Conservation (phyloP, 2,888 invertebrate species). For the Drosophila limbata region DNA sequence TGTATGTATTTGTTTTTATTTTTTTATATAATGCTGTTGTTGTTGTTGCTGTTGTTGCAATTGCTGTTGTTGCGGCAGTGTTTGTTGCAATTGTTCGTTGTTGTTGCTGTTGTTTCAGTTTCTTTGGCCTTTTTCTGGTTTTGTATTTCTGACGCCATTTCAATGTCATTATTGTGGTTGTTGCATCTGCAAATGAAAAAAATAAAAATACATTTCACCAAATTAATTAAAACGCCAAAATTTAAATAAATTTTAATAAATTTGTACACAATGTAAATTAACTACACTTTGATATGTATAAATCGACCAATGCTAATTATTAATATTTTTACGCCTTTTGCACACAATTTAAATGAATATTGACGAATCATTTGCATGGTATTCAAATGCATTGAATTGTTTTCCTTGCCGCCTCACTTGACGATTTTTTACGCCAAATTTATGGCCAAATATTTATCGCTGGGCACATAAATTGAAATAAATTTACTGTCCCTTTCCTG, state of each 20-base stretch:
- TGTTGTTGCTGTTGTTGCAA: conserved; percentile 34
- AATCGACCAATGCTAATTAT: conserved; percentile 9
- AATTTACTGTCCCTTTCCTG: conserved; percentile 30
- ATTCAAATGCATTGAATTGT: conserved; percentile 28
- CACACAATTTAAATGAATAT: conserved; percentile 42
- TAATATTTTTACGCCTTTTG: conserved; percentile 10
- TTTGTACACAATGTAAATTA: conserved; percentile 19
- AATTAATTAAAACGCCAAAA: conserved; percentile 12
- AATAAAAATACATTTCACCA: neutral
- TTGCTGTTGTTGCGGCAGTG: conserved; percentile 52
- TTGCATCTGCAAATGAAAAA: conserved; percentile 66
- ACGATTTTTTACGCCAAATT: conserved; percentile 67
- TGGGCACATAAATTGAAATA: conserved; percentile 68
- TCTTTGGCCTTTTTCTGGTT: conserved; percentile 80
- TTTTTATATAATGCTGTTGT: conserved; percentile 37
- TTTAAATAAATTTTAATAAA: conserved; percentile 12
- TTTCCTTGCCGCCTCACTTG: conserved; percentile 40
- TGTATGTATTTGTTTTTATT: conserved; percentile 48
- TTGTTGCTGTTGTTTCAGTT: conserved; percentile 69
- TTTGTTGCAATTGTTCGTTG: conserved; percentile 69
- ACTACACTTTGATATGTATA: conserved; percentile 9
- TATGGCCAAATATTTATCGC: conserved; percentile 75
- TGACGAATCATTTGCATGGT: conserved; percentile 21
- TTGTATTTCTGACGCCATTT: conserved; percentile 85
- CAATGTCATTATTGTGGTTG: conserved; percentile 82